phyloP scores from a whole-genome alignment of 2,113 vertebrate species.

The Odontophorus gujanensis region DNA sequence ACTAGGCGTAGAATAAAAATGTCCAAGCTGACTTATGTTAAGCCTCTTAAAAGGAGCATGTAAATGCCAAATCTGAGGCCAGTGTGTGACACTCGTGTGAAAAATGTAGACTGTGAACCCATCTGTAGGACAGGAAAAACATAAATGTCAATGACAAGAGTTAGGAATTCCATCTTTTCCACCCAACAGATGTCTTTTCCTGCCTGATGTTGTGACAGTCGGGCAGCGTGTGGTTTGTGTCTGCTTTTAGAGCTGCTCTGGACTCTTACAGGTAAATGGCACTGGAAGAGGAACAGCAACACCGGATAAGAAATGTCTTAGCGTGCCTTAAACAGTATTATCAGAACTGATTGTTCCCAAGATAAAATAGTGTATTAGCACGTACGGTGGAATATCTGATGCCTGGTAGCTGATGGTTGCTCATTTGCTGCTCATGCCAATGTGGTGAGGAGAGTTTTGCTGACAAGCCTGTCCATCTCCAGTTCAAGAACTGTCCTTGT shows the following conservation, averaged over 20 bases:
- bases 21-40: neutral
- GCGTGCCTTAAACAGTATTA: neutral
- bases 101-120: neutral
- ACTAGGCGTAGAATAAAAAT: neutral
- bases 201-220: neutral
- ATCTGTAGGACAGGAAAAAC: neutral
- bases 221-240: neutral
- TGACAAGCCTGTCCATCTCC: neutral
- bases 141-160: neutral
- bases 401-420: neutral
- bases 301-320: neutral
- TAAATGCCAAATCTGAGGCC: neutral
- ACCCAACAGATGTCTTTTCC: neutral
- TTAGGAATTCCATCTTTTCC: neutral
- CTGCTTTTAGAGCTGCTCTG: neutral
- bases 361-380: neutral
- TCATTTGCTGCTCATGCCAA: accelerated
- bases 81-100: neutral
- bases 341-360: neutral
- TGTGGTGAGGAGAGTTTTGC: neutral
- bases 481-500: neutral
- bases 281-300: neutral
- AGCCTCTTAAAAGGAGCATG: neutral
- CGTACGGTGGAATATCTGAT: neutral
- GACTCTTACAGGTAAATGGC: neutral